Base-by-base conservation (phyloP, 2,797 vertebrate genomes). In the Sciaenops ocellatus region DNA sequence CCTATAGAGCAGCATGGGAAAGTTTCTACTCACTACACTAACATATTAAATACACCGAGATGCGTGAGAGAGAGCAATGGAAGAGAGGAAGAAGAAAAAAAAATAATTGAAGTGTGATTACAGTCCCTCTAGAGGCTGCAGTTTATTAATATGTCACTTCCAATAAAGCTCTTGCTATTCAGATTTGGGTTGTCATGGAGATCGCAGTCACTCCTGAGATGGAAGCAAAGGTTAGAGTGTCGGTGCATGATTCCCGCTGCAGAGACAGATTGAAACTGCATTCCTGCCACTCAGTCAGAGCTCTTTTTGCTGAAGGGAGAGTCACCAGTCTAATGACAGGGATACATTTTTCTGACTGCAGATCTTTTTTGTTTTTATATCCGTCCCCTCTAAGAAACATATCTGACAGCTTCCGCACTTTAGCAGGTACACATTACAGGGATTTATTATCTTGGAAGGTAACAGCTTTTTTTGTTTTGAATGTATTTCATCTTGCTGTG, bases 131-230 rank as follows among this genome's bases (percentile, higher is more conserved):
- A 72, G 92, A 90, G 94, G 85, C 89, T 89, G 80, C 86, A 89
- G 90, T 95, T 95, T 95, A 95, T 95, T 95, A 95, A 95, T 89
- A 85, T 95, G 94, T 94, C 95, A 93, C 92, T 95, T 95, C 91
- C 90, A 95, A 94, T 94, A 93, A 94, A 88, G 84, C 77, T 79
- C 83, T 68, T 46, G 68, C 81, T 88, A 89, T 93, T 95, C 87
- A 90, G 84, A 94, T 92, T 78, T 61, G 38, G 55, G 93, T 95
- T 75, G 90, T 87, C 93, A 94, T 95, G 95, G 94, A 84, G 93
- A 95, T 87, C 80, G 75, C 82, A 71, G 89, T 87, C 83, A 77
- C 85, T 93, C 89, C 85, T 62, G 83, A 88, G 91, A 90, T 73
- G 84, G 89, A 90, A 85, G 86, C 85, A 93, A 90, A 93, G 94